A percentile compares a stretch with the other conserved stretches of the same genome.
These are phyloP conservation scores for Nesidiocoris tenuis DNA, from an alignment of 2,888 invertebrate genomes.

Conservation along the genomic window DNA sequence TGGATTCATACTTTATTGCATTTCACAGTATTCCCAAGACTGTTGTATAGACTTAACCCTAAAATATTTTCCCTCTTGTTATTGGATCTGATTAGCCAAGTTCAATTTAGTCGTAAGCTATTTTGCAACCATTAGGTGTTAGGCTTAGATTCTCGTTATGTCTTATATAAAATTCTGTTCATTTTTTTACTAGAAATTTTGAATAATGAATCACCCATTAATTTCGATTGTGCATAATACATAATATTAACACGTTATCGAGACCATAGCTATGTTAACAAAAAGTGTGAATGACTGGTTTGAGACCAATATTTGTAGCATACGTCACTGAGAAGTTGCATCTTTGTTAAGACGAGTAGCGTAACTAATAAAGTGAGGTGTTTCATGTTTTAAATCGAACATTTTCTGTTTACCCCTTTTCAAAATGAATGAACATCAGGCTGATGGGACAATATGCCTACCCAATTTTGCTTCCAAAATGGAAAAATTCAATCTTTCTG, in stretches of 20 bases:
- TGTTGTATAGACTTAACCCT: constrained; percentile 38
- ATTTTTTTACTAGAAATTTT: constrained; percentile 8
- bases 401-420: neutral
- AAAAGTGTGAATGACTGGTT: constrained; percentile 14
- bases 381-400: constrained; percentile 15
- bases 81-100: neutral
- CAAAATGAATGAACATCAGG: neutral
- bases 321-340: constrained; percentile 19
- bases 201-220: constrained; percentile 4
- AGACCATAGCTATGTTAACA: constrained; percentile 5
- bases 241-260: constrained; percentile 1
- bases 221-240: constrained; percentile 13
- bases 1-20: constrained; percentile 21
- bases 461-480: too few species aligned
- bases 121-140: constrained; percentile 22
- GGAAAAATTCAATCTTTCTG: too few species aligned
- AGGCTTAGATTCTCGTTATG: constrained; percentile 6
- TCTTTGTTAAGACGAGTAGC: constrained; percentile 32
- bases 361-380: constrained; percentile 29
- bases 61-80: neutral
- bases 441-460: too few species aligned
- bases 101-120: constrained; percentile 15
- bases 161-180: neutral
- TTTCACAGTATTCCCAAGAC: constrained; percentile 40
- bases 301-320: constrained; percentile 32